These are phyloP conservation scores for Brachyopa scutellaris DNA, from an alignment of 2,888 invertebrate genomes.

Conservation along the genomic window DNA sequence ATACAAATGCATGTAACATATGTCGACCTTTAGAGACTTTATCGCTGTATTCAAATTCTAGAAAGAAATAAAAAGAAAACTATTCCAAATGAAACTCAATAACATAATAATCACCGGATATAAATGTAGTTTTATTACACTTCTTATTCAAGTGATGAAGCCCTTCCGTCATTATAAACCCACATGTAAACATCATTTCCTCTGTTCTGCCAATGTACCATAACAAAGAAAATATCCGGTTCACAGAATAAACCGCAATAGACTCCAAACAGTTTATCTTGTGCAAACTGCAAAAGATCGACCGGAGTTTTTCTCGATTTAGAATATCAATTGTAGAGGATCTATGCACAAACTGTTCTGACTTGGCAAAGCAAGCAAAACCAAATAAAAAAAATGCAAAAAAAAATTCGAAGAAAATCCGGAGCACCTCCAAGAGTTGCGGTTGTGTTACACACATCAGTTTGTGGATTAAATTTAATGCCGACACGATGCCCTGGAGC, in stretches of 20 bases:
- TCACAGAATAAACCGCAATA: conserved; percentile 10
- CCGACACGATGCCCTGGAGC: conserved; percentile 13
- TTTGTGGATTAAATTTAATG: conserved; percentile 32
- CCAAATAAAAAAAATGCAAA: neutral
- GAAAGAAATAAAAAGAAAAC: no score
- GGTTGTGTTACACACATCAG: conserved; percentile 32
- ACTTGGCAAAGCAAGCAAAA: conserved; percentile 4
- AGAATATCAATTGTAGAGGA: conserved; percentile 24
- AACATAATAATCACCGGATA: conserved; percentile 31
- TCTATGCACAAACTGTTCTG: conserved; percentile 1
- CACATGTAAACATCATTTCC: conserved; percentile 16
- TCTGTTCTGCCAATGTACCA: conserved; percentile 19
- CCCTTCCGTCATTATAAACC: conserved; percentile 17
- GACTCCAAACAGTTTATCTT: conserved; percentile 46
- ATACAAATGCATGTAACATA: no score
- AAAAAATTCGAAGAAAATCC: neutral
- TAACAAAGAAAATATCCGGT: conserved; percentile 23
- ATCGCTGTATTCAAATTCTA: no score
- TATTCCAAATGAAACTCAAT: no score
- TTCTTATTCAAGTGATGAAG: conserved; percentile 1
- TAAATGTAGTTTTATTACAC: neutral
- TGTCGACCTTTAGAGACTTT: no score
- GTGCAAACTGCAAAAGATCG: conserved; percentile 19
- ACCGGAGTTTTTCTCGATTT: conserved; percentile 40
- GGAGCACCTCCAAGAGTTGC: conserved; percentile 20